phyloP scores from a whole-genome alignment of 2,797 vertebrate genomes.

The Silurus aristotelis region DNA sequence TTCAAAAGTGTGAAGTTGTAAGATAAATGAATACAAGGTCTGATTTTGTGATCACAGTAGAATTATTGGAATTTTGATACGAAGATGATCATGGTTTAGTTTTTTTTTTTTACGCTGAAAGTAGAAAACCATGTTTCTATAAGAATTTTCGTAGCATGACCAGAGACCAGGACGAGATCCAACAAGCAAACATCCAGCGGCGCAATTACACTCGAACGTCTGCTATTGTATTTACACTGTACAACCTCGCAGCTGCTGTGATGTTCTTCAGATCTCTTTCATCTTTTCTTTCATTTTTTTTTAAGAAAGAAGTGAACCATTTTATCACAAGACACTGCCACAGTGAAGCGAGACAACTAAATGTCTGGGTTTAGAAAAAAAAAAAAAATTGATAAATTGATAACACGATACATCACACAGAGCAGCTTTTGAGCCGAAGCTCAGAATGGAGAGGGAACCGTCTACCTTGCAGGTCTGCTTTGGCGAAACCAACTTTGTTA shows the following conservation, averaged over 20 bases:
- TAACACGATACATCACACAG: conserved; percentile 67
- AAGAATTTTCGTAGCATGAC: conserved; percentile 52
- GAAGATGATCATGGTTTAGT: not conserved
- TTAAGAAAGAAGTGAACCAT: conserved; percentile 59
- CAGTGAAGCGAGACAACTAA: conserved; percentile 56
- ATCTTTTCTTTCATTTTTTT: not conserved
- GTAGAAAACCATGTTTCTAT: conserved; percentile 39
- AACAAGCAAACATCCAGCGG: conserved; percentile 44
- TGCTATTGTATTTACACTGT: conserved; percentile 57
- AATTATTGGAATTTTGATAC: not conserved
- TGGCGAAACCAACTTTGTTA: conserved; percentile 90
- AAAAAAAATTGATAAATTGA: conserved; percentile 36
- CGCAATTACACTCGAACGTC: conserved; percentile 51
- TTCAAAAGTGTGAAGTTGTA: too few species aligned
- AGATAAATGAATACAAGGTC: not conserved
- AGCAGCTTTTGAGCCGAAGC: conserved; percentile 70
- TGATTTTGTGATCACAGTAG: not conserved
- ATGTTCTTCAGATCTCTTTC: not conserved
- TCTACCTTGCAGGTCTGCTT: conserved; percentile 91
- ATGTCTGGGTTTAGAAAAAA: conserved; percentile 48
- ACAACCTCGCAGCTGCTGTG: conserved; percentile 22
- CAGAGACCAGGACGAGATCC: conserved; percentile 48
- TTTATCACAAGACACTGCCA: conserved; percentile 57
- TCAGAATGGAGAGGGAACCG: conserved; percentile 72
- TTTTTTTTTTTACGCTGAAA: not conserved